phyloP scores from a whole-genome alignment of 1,140 invertebrate genomes.

The Conus ventricosus region DNA sequence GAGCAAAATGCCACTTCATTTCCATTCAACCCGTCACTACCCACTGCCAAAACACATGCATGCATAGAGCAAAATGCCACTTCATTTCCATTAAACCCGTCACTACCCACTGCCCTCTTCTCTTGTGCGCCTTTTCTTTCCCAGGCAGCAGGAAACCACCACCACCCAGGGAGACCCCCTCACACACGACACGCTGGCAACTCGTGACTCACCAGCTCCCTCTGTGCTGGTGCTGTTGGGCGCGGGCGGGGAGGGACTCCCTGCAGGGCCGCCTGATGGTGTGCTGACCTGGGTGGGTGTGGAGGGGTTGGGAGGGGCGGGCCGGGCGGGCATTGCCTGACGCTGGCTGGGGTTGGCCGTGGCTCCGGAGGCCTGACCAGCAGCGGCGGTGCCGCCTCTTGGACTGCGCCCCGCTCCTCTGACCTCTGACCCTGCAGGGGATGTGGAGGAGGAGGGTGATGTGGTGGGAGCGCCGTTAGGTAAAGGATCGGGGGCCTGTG shows the following conservation, averaged over 20 bases:
- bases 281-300: background rate
- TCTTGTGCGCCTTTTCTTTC: too few relatives aligned
- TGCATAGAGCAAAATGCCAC: too few relatives aligned
- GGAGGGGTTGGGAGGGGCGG: background rate
- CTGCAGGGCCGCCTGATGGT: background rate
- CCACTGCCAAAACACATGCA: too few relatives aligned
- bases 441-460: background rate
- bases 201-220: background rate
- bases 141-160: too few relatives aligned
- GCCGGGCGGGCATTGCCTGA: background rate
- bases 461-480: background rate
- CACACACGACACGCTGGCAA: too few relatives aligned
- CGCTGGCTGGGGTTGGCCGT: background rate
- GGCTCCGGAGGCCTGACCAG: background rate
- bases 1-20: too few relatives aligned
- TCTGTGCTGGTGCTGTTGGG: background rate
- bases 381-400: background rate
- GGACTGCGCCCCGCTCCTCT: background rate
- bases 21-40: too few relatives aligned
- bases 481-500: background rate
- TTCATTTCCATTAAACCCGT: too few relatives aligned
- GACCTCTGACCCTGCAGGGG: background rate
- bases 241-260: background rate
- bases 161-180: too few relatives aligned
- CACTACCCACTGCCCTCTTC: too few relatives aligned